Evolutionary conservation across 2,797 vertebrate genomes (phyloP).

Genomic region (Selene dorsalis): DNA sequence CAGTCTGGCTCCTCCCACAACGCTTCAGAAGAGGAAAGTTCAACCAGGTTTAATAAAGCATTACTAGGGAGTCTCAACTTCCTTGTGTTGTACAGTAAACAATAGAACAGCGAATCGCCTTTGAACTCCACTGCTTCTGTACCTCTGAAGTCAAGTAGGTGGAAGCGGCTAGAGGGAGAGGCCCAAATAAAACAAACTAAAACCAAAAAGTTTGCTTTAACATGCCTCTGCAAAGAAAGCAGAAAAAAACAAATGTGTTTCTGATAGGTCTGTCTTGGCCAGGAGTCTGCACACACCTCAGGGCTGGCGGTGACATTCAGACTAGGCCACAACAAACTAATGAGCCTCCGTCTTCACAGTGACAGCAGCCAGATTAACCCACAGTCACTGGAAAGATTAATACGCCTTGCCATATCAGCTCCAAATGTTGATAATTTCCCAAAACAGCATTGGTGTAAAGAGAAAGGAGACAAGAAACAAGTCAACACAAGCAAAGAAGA

Average conservation of each 20-base stretch:
- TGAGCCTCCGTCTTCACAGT: background rate
- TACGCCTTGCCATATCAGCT: slow-evolving; percentile 24
- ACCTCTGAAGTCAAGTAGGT: background rate
- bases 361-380: slow-evolving; percentile 39
- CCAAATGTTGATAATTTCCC: slow-evolving; percentile 35
- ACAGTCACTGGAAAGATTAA: slow-evolving; percentile 31
- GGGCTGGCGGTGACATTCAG: slow-evolving; percentile 51
- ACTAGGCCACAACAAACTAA: slow-evolving; percentile 33
- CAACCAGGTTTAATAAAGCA: slow-evolving; percentile 23
- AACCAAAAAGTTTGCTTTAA: slow-evolving; percentile 43
- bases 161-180: slow-evolving; percentile 16
- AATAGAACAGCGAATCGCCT: slow-evolving; percentile 42
- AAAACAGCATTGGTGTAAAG: background rate
- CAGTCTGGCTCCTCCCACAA: slow-evolving; percentile 27
- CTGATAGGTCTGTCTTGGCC: slow-evolving; percentile 1
- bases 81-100: slow-evolving; percentile 46
- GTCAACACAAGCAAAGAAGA: background rate
- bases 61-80: slow-evolving; percentile 35
- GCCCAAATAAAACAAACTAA: slow-evolving; percentile 35
- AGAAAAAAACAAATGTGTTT: slow-evolving; percentile 26
- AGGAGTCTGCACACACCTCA: slow-evolving; percentile 34
- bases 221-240: slow-evolving; percentile 19
- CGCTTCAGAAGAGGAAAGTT: slow-evolving; percentile 23
- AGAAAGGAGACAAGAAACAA: background rate
- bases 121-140: slow-evolving; percentile 27